These are phyloP conservation scores for Trachops cirrhosus DNA, from an alignment of 2,797 vertebrate species.

Conservation along the genomic window DNA sequence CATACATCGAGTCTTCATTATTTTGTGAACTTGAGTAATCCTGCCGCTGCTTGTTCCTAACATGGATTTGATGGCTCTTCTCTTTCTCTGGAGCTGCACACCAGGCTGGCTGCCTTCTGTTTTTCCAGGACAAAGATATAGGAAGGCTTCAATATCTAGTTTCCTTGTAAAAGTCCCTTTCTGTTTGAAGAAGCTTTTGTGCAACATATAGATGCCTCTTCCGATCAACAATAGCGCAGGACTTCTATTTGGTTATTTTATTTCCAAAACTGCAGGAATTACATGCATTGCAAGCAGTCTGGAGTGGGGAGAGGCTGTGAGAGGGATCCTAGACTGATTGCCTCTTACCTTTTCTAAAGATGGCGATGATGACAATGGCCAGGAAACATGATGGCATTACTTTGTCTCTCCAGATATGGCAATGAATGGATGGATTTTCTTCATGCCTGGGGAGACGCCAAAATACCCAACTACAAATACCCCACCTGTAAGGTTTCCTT, in stretches of 20 bases:
- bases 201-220: neutral
- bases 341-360: neutral
- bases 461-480: neutral
- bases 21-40: neutral
- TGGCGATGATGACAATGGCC: neutral
- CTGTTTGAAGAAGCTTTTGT: neutral
- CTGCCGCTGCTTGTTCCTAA: neutral
- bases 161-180: neutral
- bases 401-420: neutral
- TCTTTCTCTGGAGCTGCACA: neutral
- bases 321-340: neutral
- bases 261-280: neutral
- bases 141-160: neutral
- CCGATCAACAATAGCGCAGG: neutral
- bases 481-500: neutral
- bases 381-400: neutral
- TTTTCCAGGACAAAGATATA: neutral
- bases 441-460: neutral
- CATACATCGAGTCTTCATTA: neutral
- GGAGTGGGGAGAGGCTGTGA: neutral
- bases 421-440: neutral
- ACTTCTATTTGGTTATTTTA: conserved; percentile 1
- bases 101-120: neutral
- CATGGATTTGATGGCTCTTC: neutral
- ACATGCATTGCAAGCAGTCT: neutral